Conservation (phyloP, 2,113 vertebrate genomes). For the Leucopsar rothschildi region DNA sequence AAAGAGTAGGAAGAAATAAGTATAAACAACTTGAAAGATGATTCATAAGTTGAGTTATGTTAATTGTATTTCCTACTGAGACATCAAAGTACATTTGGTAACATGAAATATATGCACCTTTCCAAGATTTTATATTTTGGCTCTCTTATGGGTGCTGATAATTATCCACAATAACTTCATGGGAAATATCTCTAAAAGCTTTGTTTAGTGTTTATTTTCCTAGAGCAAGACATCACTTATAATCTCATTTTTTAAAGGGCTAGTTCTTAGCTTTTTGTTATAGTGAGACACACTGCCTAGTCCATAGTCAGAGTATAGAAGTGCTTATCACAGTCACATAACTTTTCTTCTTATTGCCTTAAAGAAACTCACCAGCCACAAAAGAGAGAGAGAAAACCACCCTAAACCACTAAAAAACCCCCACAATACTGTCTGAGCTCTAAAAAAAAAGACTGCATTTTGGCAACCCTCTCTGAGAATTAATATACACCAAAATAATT, state of each 20-base stretch:
- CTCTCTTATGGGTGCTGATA: not conserved
- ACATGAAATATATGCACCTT: slow-evolving; percentile 15
- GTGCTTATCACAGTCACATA: not conserved
- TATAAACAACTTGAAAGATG: slow-evolving; percentile 57
- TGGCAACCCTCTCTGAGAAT: not conserved
- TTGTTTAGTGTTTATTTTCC: slow-evolving; percentile 32
- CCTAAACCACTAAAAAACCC: accelerated
- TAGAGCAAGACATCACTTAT: not conserved
- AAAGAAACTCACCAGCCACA: not conserved
- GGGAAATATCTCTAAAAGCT: not conserved
- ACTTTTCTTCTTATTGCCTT: not conserved
- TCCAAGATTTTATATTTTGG: slow-evolving; percentile 29
- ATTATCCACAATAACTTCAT: not conserved
- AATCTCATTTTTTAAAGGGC: not conserved
- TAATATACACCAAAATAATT: not conserved
- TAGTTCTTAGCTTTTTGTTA: not conserved
- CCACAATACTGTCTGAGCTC: not conserved
- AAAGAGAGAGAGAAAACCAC: not conserved
- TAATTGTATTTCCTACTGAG: slow-evolving; percentile 39
- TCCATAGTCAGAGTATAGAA: not conserved
- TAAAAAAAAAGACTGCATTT: not conserved
- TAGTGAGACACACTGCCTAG: not conserved
- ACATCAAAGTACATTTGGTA: slow-evolving; percentile 41
- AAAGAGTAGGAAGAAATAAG: slow-evolving; percentile 40
- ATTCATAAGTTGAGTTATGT: slow-evolving; percentile 45